Base-by-base conservation (phyloP, 2,797 vertebrate genomes). In the Hoplostethus mediterraneus region DNA sequence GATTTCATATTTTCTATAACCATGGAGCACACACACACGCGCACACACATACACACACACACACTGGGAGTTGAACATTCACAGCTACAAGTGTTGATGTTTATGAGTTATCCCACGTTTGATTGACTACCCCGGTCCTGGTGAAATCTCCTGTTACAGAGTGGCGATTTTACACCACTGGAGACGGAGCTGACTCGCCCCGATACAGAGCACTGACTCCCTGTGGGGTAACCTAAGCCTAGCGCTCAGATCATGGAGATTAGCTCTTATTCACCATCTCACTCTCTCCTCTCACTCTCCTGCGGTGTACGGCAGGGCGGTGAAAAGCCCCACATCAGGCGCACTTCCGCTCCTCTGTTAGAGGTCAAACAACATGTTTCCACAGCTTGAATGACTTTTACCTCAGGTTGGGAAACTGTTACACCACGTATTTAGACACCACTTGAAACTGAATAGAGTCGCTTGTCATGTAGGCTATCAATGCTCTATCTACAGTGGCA, bases 201-300 rank as follows among this genome's bases (percentile, higher is more conserved):
- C 51, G 64, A 57, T 44, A 63, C 67, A 74, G 60, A 73, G 68
- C 38, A 11, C 11, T 0, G 21, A 53, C 56, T 89, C 82, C 80
- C 88, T 60, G 16, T 6, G 61, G 70, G 61, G 87, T 89, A 91
- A 90, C 79, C 72, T 67, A 89, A 89, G 77, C 70, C 88, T 65
- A 21, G 56, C 8, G 62, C 75, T 88, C 73, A 79, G 86, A 90
- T 85, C 79, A 79, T 57, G 55, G 61, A 85, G 82, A 87, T 86
- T 71, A 82, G 53, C 79, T 79, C 77, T 65, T 79, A 68, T 86
- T 87, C 77, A 71, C 57, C 56, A 68, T 67, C 68, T 65, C 76
- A 33, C 60, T 73, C 71, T 71, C 73, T 73, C 78, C 63, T 77
- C 65, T 70, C 59, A 73, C 48, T 61, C 42, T 70, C 11, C 9